Conservation (phyloP, 2,113 vertebrate genomes). For the Calidris pygmaea region DNA sequence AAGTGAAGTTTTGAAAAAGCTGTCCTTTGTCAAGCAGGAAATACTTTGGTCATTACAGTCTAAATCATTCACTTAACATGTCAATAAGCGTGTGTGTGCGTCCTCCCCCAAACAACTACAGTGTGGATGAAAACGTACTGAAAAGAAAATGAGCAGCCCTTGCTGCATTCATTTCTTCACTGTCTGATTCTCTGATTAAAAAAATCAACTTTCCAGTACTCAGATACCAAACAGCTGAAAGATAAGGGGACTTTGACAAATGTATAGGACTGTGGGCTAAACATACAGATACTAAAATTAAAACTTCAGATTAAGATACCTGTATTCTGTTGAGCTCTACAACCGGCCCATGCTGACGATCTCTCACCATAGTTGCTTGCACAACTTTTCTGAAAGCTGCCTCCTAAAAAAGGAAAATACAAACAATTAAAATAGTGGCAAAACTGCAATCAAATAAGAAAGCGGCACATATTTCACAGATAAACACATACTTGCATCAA, state of each 20-base stretch:
- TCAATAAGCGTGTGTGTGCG: not conserved
- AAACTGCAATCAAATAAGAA: not conserved
- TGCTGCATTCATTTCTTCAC: not conserved
- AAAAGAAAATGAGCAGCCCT: not conserved
- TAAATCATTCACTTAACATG: not conserved
- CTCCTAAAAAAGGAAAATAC: slow-evolving; percentile 77
- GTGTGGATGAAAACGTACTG: not conserved
- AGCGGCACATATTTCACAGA: not conserved
- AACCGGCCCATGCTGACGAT: slow-evolving; percentile 94
- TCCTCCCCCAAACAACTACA: not conserved
- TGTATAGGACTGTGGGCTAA: not conserved
- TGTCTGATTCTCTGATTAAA: not conserved
- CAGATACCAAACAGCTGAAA: not conserved
- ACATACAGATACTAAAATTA: not conserved
- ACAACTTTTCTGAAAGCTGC: slow-evolving; percentile 98
- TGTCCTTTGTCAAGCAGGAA: not conserved
- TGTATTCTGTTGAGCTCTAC: slow-evolving; percentile 98
- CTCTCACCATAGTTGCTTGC: slow-evolving; percentile 97
- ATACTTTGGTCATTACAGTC: not conserved
- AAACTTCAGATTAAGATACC: slow-evolving; percentile 68
- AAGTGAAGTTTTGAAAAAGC: not conserved
- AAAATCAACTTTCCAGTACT: not conserved
- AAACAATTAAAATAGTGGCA: not conserved
- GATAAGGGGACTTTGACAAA: not conserved
- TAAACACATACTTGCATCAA: not conserved